phyloP scores from a whole-genome alignment of 2,797 vertebrate species.

The Natrix natrix region DNA sequence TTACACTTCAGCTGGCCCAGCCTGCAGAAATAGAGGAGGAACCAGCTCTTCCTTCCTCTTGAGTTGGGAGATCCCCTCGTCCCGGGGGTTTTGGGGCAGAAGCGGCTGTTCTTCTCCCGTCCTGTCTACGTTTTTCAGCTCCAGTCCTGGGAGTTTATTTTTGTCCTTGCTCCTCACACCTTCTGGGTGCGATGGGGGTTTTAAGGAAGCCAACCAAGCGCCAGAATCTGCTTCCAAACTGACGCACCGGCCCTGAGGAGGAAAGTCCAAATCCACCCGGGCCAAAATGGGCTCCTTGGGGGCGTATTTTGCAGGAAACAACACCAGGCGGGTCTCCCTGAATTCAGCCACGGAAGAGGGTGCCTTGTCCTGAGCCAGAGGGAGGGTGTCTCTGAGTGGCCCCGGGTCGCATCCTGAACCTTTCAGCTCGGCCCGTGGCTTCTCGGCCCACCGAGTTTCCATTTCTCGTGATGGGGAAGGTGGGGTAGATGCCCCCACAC shows the following conservation, averaged over 20 bases:
- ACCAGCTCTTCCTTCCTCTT: too few species aligned
- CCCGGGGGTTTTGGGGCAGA: too few species aligned
- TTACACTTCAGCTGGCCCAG: neutral
- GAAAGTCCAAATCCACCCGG: neutral
- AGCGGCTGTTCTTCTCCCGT: too few species aligned
- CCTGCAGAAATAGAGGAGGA: neutral
- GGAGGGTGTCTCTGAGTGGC: neutral
- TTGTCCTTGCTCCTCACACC: neutral
- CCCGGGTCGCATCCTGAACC: accelerated
- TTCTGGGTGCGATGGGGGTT: neutral
- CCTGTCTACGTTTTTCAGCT: neutral
- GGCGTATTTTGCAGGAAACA: neutral
- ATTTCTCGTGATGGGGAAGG: neutral
- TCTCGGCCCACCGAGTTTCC: neutral
- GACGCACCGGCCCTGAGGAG: neutral
- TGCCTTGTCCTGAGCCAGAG: neutral
- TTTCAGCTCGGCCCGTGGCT: neutral
- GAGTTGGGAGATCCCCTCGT: neutral
- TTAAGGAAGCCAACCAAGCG: neutral
- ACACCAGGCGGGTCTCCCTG: neutral
- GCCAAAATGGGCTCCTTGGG: neutral
- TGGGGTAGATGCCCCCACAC: neutral
- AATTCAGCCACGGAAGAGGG: neutral
- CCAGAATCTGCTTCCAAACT: neutral
- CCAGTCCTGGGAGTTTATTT: neutral